A percentile compares a stretch with the other conserved stretches of the same genome.
Evolutionary conservation across 2,797 vertebrate species (phyloP).

Genomic region (Ptychobarbus kaznakovi): DNA sequence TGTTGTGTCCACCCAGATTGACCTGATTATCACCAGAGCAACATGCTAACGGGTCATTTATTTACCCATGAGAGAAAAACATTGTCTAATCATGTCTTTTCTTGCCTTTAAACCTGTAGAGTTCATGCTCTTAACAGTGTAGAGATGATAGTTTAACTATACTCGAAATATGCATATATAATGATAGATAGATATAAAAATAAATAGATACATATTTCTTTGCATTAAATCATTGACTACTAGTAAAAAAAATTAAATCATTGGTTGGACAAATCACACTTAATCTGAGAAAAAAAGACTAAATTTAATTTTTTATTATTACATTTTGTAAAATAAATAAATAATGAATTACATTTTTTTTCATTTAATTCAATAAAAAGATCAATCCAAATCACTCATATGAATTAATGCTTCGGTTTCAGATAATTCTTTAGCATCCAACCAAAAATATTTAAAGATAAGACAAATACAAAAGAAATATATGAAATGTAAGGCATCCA

Average conservation of each 20-base stretch:
- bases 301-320: too few relatives aligned
- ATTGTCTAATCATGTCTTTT: background rate
- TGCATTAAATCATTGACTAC: background rate
- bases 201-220: background rate
- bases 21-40: conserved; percentile 12
- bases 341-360: too few relatives aligned
- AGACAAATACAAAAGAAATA: background rate
- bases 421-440: background rate
- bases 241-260: background rate
- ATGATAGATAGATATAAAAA: background rate
- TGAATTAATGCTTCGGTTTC: background rate
- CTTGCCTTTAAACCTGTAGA: background rate
- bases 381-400: background rate
- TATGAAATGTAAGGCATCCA: background rate
- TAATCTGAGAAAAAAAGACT: background rate
- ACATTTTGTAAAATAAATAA: too few relatives aligned
- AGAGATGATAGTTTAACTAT: background rate
- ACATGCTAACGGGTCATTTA: background rate
- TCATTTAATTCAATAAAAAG: background rate
- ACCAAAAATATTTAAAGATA: background rate
- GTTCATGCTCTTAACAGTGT: background rate
- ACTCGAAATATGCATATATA: too few relatives aligned
- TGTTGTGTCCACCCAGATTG: conserved; percentile 7
- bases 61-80: background rate
- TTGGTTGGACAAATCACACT: background rate